Conservation (phyloP, 35 echinoderm and acorn worm species). For the Holothuria glaberrima region DNA sequence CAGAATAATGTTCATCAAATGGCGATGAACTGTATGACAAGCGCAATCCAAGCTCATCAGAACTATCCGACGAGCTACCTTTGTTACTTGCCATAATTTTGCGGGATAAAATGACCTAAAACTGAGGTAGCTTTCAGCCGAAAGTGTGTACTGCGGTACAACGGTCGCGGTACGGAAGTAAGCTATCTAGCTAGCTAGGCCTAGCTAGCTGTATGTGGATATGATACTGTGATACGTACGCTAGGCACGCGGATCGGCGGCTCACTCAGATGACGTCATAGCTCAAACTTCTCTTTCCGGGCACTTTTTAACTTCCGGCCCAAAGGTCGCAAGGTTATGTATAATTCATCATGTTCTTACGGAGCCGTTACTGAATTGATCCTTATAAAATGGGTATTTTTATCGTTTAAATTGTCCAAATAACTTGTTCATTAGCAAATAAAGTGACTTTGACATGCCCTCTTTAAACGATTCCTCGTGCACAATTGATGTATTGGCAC, state of each 20-base stretch:
- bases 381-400: too few relatives aligned
- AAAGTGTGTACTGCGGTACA: neutral
- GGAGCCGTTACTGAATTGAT: too few relatives aligned
- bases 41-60: neutral
- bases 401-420: too few relatives aligned
- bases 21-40: slow-evolving; percentile 8
- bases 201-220: too few relatives aligned
- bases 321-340: neutral
- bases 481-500: too few relatives aligned
- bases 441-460: too few relatives aligned
- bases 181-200: neutral
- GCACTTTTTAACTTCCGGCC: slow-evolving; percentile 7
- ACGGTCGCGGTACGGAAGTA: neutral
- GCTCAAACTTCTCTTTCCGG: neutral
- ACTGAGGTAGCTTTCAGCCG: neutral
- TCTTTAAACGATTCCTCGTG: too few relatives aligned
- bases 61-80: neutral
- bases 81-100: too few relatives aligned
- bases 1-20: neutral
- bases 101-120: too few relatives aligned
- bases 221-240: neutral
- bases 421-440: too few relatives aligned
- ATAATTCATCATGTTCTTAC: too few relatives aligned
- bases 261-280: slow-evolving; percentile 3
- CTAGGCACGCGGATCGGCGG: too few relatives aligned